Percentiles rank a stretch among this genome's conserved stretches.
Conservation (phyloP, 2,888 invertebrate genomes). For the Pteria penguin region DNA sequence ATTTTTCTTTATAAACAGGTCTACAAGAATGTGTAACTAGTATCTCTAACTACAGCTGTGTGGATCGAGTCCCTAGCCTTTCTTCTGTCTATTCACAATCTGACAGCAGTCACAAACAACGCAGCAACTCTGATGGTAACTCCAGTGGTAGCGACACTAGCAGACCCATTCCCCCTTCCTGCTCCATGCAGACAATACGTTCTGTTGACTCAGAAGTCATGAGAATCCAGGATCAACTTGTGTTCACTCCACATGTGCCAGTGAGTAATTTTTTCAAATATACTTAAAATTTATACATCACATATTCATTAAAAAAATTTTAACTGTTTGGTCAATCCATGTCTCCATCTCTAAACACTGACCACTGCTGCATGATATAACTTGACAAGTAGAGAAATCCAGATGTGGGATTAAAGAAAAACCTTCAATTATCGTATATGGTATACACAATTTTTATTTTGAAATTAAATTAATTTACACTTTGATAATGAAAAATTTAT, state of each 20-base stretch:
- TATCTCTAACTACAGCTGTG: conserved; percentile 70
- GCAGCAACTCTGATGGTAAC: conserved; percentile 43
- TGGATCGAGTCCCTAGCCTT: conserved; percentile 64
- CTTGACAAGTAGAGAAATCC: too few relatives aligned
- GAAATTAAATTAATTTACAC: not conserved
- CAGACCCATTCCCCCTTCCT: conserved; percentile 41
- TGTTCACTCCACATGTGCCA: conserved; percentile 71
- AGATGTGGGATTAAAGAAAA: too few relatives aligned
- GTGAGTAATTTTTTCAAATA: too few relatives aligned
- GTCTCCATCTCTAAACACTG: too few relatives aligned
- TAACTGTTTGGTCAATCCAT: too few relatives aligned
- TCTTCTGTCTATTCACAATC: conserved; percentile 64
- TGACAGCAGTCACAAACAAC: conserved; percentile 48
- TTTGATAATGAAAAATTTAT: not conserved
- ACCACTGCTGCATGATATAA: too few relatives aligned
- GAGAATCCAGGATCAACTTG: conserved; percentile 73
- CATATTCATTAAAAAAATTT: too few relatives aligned
- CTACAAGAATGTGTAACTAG: conserved; percentile 65
- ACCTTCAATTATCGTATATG: too few relatives aligned
- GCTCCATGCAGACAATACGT: conserved; percentile 53
- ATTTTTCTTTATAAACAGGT: conserved; percentile 44
- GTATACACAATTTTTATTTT: too few relatives aligned
- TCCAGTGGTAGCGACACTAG: conserved; percentile 51
- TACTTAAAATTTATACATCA: too few relatives aligned
- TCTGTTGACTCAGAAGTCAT: conserved; percentile 73